Percentiles rank a stretch among this genome's conserved stretches.
Conservation (phyloP, 2,113 vertebrate species). For the Anguilla rostrata region DNA sequence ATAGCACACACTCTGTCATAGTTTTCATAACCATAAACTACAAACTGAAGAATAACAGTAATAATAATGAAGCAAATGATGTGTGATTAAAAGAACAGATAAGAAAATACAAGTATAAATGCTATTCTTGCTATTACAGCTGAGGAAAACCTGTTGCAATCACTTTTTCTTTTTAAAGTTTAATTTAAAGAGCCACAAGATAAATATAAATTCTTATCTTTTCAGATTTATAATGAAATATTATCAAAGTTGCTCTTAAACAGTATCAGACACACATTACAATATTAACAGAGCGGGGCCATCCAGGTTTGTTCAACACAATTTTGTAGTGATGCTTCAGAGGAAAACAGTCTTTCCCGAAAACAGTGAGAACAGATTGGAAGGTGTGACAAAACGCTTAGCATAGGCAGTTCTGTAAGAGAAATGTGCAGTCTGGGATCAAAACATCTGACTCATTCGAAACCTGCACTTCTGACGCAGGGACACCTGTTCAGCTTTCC, state of each 20-base stretch:
- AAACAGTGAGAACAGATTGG: slow-evolving; percentile 6
- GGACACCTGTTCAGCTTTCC: background rate
- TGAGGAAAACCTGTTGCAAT: background rate
- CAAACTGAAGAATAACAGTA: too few relatives aligned
- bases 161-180: too few relatives aligned
- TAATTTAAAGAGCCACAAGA: background rate
- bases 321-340: background rate
- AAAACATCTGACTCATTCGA: background rate
- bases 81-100: background rate
- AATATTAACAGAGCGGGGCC: background rate
- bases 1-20: background rate
- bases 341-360: background rate
- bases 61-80: too few relatives aligned
- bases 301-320: background rate
- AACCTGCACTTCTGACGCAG: background rate
- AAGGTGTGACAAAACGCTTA: background rate
- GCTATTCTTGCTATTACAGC: background rate
- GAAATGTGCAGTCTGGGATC: background rate
- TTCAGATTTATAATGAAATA: background rate
- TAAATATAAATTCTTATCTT: background rate
- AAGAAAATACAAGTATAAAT: background rate
- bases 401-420: background rate
- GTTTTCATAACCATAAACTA: too few relatives aligned
- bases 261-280: background rate
- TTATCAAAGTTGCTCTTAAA: background rate